A percentile compares a stretch with the other conserved stretches of the same genome.
Conservation (phyloP, 2,113 vertebrate genomes). For the Butastur rufipennis region DNA sequence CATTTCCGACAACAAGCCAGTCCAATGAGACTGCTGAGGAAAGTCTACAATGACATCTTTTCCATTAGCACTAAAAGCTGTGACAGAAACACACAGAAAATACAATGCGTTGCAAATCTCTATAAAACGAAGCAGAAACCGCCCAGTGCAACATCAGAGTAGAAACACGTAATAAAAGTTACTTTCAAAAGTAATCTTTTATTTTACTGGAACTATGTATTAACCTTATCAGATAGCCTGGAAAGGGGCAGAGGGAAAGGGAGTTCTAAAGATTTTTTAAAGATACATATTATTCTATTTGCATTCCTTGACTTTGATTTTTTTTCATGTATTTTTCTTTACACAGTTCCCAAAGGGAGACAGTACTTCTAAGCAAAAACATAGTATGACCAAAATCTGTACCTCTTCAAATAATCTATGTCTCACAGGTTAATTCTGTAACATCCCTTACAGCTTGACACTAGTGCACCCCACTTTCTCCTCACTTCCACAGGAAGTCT, state of each 20-base stretch:
- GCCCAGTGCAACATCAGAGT: background rate
- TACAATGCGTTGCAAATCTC: background rate
- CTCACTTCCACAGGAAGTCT: background rate
- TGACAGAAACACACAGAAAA: background rate
- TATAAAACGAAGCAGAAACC: background rate
- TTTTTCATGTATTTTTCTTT: background rate
- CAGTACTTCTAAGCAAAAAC: background rate
- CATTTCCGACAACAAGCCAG: conserved; percentile 95
- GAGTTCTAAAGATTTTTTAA: background rate
- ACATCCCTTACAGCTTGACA: background rate
- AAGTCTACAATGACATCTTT: conserved; percentile 99
- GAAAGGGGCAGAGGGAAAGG: background rate
- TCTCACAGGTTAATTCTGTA: background rate
- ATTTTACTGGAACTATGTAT: background rate
- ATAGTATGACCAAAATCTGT: background rate
- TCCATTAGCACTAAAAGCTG: conserved; percentile 98
- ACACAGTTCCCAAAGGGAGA: background rate
- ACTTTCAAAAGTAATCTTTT: background rate
- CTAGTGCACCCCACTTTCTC: background rate
- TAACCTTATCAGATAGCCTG: background rate
- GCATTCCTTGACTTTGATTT: background rate
- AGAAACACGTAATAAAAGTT: background rate
- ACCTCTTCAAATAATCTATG: background rate
- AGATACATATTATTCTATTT: background rate
- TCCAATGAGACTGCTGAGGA: conserved; percentile 98